Evolutionary conservation across 2,797 vertebrate species (phyloP).

Genomic region (Melanotaenia nigrans): DNA sequence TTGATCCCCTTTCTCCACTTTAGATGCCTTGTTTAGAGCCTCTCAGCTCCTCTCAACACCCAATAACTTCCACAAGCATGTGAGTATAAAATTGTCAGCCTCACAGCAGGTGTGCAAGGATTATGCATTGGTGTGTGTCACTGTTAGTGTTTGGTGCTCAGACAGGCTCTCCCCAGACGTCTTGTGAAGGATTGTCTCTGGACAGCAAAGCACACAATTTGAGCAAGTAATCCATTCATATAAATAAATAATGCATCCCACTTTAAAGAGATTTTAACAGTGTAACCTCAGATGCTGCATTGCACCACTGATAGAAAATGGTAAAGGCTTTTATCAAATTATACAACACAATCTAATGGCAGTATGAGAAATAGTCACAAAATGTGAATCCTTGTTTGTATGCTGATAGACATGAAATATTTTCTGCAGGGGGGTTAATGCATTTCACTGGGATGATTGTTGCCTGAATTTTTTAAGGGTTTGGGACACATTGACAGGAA

Average conservation of each 20-base stretch:
- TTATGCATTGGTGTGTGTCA: constrained; percentile 19
- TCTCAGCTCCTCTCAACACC: constrained; percentile 27
- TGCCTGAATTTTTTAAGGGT: no score
- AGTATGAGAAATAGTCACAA: background rate
- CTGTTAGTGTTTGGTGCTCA: constrained; percentile 26
- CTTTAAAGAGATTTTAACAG: constrained; percentile 38
- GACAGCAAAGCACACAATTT: constrained; percentile 58
- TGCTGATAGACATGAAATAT: no score
- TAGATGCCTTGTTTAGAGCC: constrained; percentile 16
- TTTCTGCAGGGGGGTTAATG: background rate
- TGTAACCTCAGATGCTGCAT: constrained; percentile 52
- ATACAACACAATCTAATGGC: background rate
- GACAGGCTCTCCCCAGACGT: constrained; percentile 43
- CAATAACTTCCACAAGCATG: constrained; percentile 31
- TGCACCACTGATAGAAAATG: constrained; percentile 53
- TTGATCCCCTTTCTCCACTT: constrained; percentile 22
- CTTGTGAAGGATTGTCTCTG: constrained; percentile 62
- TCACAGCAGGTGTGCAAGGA: constrained; percentile 24
- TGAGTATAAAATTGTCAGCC: constrained; percentile 41
- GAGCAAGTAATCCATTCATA: constrained; percentile 61
- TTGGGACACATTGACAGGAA: no score
- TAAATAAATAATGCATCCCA: constrained; percentile 72
- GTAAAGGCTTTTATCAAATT: constrained; percentile 11
- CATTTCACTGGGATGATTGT: background rate
- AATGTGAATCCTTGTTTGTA: background rate